Percentiles rank a stretch among this genome's conserved stretches.
phyloP scores from a whole-genome alignment of 2,888 invertebrate species.

The Deroplatys truncata region DNA sequence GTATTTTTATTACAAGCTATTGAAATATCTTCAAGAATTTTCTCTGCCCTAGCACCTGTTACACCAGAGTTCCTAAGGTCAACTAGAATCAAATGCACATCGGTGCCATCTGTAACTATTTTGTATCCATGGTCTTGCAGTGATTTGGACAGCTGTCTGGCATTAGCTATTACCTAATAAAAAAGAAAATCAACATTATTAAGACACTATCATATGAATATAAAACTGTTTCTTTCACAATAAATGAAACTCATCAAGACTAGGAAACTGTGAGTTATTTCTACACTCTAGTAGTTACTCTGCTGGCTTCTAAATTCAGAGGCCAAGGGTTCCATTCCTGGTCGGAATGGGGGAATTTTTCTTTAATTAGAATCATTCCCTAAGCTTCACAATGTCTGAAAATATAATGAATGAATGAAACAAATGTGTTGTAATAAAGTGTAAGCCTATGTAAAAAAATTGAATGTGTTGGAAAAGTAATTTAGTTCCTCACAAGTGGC shows the following conservation, averaged over 20 bases:
- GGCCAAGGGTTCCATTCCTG: no score
- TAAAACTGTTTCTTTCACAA: not conserved
- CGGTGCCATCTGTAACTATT: slow-evolving; percentile 85
- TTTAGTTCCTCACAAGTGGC: no score
- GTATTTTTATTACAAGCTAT: slow-evolving; percentile 98
- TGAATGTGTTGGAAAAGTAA: no score
- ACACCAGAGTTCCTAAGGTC: slow-evolving; percentile 74
- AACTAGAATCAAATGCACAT: slow-evolving; percentile 86
- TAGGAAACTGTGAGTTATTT: not conserved
- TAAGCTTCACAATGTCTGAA: no score
- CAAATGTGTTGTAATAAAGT: no score
- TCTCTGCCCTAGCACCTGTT: slow-evolving; percentile 83
- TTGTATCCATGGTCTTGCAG: slow-evolving; percentile 70
- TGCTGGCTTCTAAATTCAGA: not conserved
- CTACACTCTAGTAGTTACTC: not conserved
- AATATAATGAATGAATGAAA: no score
- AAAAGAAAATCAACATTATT: not conserved
- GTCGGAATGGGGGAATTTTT: no score
- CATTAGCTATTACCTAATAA: slow-evolving; percentile 66
- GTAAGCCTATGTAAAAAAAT: no score
- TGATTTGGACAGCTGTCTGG: slow-evolving; percentile 67
- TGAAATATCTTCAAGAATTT: slow-evolving; percentile 80
- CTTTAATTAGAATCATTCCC: no score
- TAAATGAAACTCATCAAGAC: not conserved
- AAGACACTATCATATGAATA: not conserved